These are phyloP conservation scores for Chiloscyllium punctatum DNA, from an alignment of 2,797 vertebrate species.

Conservation along the genomic window DNA sequence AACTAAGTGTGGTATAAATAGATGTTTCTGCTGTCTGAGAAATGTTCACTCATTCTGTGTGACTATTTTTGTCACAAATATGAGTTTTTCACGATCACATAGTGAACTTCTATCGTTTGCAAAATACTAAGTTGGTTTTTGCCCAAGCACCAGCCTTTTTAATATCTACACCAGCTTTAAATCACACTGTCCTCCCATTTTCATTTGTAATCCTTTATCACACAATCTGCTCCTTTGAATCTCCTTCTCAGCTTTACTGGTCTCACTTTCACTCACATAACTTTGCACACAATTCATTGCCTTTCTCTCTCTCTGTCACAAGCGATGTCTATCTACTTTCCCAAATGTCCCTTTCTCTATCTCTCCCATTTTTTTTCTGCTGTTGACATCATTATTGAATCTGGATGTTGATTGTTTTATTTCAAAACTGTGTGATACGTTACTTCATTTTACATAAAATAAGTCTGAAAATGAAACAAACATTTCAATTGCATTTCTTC, in stretches of 20 bases:
- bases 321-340: background rate
- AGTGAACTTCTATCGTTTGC: background rate
- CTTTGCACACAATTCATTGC: background rate
- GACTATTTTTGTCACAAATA: constrained; percentile 1
- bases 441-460: background rate
- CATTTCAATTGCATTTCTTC: background rate
- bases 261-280: background rate
- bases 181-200: background rate
- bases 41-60: background rate
- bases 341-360: background rate
- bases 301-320: background rate
- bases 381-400: background rate
- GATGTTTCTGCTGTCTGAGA: background rate
- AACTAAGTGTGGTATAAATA: background rate
- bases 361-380: background rate
- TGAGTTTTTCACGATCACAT: background rate
- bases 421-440: background rate
- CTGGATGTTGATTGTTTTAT: background rate
- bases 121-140: background rate
- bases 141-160: background rate
- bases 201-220: background rate
- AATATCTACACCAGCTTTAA: background rate
- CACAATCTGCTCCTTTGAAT: background rate
- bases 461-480: background rate
- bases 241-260: background rate